These are phyloP conservation scores for Minunthozetes semirufus DNA, from an alignment of 2,888 invertebrate species.

Conservation along the genomic window DNA sequence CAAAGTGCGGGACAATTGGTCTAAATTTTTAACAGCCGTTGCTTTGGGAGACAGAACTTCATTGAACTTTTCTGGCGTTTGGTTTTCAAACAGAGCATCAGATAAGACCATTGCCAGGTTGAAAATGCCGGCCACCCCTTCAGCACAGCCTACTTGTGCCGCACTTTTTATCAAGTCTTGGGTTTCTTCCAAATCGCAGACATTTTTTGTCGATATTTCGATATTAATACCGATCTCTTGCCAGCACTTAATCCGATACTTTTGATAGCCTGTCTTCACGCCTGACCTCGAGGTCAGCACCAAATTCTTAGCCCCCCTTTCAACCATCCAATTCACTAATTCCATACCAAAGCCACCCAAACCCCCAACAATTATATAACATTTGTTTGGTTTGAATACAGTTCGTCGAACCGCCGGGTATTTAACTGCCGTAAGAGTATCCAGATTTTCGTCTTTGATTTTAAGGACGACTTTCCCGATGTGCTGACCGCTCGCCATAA, in stretches of 20 bases:
- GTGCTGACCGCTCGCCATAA: not conserved
- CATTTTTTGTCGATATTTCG: constrained; percentile 51
- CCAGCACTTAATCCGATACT: constrained; percentile 65
- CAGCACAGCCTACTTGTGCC: constrained; percentile 59
- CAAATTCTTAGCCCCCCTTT: constrained; percentile 67
- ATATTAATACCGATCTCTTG: constrained; percentile 56
- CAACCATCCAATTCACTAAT: constrained; percentile 54
- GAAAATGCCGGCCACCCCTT: constrained; percentile 76
- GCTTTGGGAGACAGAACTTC: constrained; percentile 78
- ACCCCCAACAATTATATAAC: constrained; percentile 60
- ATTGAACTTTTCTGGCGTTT: constrained; percentile 68
- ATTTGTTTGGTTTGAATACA: constrained; percentile 57
- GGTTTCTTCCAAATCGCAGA: constrained; percentile 47
- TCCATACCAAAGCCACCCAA: constrained; percentile 95
- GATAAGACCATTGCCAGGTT: constrained; percentile 75
- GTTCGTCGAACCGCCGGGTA: constrained; percentile 61
- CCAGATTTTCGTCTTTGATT: not conserved
- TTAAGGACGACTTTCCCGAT: not conserved
- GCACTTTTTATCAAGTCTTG: constrained; percentile 57
- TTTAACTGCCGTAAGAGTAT: constrained; percentile 9
- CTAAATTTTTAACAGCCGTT: constrained; percentile 66
- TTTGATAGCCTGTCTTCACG: constrained; percentile 84
- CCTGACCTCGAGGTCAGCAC: constrained; percentile 85
- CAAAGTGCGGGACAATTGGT: constrained; percentile 76
- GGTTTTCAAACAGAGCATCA: constrained; percentile 80